Evolutionary conservation across 2,113 vertebrate genomes (phyloP).

Genomic region (Nanger granti): DNA sequence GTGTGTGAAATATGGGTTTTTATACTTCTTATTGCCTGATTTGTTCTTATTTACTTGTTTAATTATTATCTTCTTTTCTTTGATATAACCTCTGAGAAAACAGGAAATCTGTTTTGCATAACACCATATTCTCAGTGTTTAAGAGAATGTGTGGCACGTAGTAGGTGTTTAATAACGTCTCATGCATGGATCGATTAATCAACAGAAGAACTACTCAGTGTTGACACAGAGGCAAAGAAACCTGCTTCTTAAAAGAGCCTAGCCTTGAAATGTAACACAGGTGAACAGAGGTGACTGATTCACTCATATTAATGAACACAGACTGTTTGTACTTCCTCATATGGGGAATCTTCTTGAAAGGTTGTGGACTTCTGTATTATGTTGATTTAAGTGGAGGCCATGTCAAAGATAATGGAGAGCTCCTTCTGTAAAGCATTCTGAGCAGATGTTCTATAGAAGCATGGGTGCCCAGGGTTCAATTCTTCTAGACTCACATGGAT

Average conservation of each 20-base stretch:
- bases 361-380: neutral
- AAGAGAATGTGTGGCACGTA: neutral
- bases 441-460: neutral
- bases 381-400: neutral
- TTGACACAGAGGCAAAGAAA: neutral
- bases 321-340: neutral
- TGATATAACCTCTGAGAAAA: neutral
- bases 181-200: neutral
- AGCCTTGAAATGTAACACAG: neutral
- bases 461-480: neutral
- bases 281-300: neutral
- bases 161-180: neutral
- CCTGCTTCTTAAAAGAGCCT: neutral
- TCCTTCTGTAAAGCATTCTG: neutral
- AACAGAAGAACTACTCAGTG: neutral
- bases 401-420: neutral
- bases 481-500: neutral
- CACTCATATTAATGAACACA: neutral
- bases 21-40: neutral
- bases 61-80: neutral
- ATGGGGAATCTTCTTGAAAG: neutral
- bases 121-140: neutral
- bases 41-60: neutral
- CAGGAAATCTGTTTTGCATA: neutral
- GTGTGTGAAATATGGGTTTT: too few species aligned